Base-by-base conservation (phyloP, 2,888 invertebrate species). In the Xiphydria camelus region DNA sequence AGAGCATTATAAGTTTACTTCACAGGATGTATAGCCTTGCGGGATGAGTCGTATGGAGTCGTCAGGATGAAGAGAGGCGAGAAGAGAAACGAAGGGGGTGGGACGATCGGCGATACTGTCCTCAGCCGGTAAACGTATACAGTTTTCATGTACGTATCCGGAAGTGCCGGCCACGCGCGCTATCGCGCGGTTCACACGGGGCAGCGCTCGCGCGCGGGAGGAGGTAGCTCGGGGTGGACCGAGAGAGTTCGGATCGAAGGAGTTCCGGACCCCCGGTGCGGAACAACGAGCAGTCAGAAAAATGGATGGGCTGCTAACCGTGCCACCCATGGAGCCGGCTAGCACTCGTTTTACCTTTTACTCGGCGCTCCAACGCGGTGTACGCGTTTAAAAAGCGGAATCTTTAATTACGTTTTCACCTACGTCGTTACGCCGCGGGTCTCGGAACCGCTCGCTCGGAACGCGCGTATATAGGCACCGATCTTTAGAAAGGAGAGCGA, bases 241-340 rank as follows among this genome's bases (percentile, higher is more conserved):
- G 42, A n/a, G n/a, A n/a, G 57, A 51, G 53, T 54, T 49, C 34
- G 34, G 34, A 59, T 59, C 58, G 63, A 62, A 62, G 62, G 57
- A 58, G 61, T 59, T 48, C 42, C 31, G 68, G 67, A 70, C 72
- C 72, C 75, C 73, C 59, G 68, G 64, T 61, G 74, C 55, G 73
- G 66, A 69, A 68, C 67, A 70, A 74, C 72, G 68, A 72, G 70
- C 70, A 73, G 73, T 68, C 70, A 70, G 68, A 74, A 74, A 75
- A 75, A 74, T 75, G 66, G 72, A 75, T 73, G 70, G 70, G 72
- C 74, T 73, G 73, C 73, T 74, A 74, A 73, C 64, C 66, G 66
- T 63, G 67, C 74, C 73, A 73, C 73, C 74, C 74, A 73, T 68
- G 72, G 74, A 59, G 73, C 53, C 53, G 39, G 56, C 50, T 50